phyloP scores from a whole-genome alignment of 2,113 vertebrate genomes.

The Bubo bubo region DNA sequence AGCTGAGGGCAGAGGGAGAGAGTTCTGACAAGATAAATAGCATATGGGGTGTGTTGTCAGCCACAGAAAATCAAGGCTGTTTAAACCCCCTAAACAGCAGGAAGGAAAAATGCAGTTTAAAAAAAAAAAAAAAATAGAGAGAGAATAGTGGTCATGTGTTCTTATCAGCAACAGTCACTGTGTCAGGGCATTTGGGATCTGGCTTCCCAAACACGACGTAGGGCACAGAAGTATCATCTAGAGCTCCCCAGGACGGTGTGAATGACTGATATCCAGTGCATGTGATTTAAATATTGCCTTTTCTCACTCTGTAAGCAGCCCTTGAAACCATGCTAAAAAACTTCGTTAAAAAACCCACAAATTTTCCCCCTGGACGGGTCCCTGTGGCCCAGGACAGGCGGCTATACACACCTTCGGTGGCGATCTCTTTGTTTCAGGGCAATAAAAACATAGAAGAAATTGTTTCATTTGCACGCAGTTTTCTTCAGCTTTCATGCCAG shows the following conservation, averaged over 20 bases:
- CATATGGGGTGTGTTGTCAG: conserved; percentile 72
- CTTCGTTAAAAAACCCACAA: not conserved
- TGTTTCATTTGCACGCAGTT: not conserved
- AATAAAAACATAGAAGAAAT: not conserved
- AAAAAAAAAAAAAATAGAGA: not conserved
- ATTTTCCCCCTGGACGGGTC: not conserved
- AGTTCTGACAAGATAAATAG: conserved; percentile 74
- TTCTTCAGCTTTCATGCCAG: not conserved
- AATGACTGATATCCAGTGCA: not conserved
- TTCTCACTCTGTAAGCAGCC: not conserved
- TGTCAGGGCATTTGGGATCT: not conserved
- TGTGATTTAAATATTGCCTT: not conserved
- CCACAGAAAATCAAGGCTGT: conserved; percentile 55
- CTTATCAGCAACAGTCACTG: not conserved
- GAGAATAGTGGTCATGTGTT: not conserved
- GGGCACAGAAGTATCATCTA: not conserved
- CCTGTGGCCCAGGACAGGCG: not conserved
- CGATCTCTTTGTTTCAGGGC: not conserved
- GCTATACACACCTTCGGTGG: not conserved
- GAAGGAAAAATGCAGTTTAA: not conserved
- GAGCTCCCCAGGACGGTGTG: not conserved
- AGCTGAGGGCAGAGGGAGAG: conserved; percentile 53
- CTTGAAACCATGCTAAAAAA: not conserved
- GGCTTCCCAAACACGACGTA: not conserved
- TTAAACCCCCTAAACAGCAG: conserved; percentile 49